These are phyloP conservation scores for Ichneumoninae sp. DNA, from an alignment of 2,888 invertebrate genomes.

Conservation along the genomic window DNA sequence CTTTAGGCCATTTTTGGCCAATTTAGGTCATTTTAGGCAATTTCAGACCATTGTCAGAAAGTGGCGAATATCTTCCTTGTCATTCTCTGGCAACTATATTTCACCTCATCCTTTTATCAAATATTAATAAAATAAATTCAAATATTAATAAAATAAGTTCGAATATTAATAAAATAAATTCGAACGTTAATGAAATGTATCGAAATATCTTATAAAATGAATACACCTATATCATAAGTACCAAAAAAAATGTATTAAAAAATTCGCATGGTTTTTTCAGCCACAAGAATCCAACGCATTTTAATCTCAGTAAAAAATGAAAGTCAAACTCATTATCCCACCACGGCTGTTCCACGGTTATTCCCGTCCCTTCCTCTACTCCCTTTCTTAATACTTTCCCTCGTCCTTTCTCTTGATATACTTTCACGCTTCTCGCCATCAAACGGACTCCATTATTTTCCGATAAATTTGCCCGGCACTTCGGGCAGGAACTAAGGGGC, in stretches of 20 bases:
- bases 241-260: too few relatives aligned
- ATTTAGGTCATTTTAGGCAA: too few relatives aligned
- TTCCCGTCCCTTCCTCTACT: not conserved
- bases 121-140: too few relatives aligned
- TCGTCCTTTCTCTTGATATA: conserved; percentile 10
- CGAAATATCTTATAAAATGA: too few relatives aligned
- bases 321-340: not conserved
- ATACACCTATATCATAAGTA: too few relatives aligned
- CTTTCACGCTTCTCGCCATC: conserved; percentile 48
- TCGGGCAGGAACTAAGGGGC: conserved; percentile 59
- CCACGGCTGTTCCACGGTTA: not conserved
- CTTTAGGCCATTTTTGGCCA: too few relatives aligned
- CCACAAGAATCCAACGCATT: not conserved
- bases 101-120: too few relatives aligned
- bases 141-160: too few relatives aligned
- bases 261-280: not conserved
- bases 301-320: not conserved
- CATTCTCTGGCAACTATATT: not conserved
- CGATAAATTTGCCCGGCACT: conserved; percentile 75
- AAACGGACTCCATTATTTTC: conserved; percentile 76
- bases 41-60: not conserved
- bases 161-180: too few relatives aligned
- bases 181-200: too few relatives aligned
- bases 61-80: not conserved
- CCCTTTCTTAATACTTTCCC: conserved; percentile 18